phyloP scores from a whole-genome alignment of 2,888 invertebrate species.

The Psylliodes chrysocephalus region DNA sequence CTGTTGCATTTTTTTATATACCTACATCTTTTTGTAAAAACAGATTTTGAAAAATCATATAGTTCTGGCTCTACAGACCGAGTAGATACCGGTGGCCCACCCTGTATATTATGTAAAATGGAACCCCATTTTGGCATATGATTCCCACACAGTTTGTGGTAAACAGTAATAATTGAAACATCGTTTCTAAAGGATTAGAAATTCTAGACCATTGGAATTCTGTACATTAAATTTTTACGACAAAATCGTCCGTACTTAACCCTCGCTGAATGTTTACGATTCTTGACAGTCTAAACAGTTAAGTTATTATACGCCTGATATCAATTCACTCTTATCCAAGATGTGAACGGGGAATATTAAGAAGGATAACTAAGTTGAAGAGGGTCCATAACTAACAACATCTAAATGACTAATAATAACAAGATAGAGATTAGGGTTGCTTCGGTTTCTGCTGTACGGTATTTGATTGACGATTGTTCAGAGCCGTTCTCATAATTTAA shows the following conservation, averaged over 20 bases:
- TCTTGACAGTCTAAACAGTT: background rate
- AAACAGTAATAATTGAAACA: too few species aligned
- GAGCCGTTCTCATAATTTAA: background rate
- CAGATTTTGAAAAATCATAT: too few species aligned
- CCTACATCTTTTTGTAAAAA: too few species aligned
- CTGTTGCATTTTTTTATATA: too few species aligned
- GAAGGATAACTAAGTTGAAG: constrained; percentile 17
- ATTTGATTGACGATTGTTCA: background rate
- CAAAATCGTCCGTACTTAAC: background rate
- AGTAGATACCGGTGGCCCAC: too few species aligned
- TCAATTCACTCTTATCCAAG: constrained; percentile 8
- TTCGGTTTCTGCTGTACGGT: background rate
- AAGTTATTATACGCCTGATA: constrained; percentile 12
- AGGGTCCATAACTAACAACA: constrained; percentile 15
- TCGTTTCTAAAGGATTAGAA: too few species aligned
- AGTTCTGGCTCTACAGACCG: too few species aligned
- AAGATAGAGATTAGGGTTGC: constrained; percentile 15
- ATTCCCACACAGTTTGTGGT: too few species aligned
- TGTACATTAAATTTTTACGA: constrained; percentile 9
- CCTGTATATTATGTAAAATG: too few species aligned
- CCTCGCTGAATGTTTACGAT: background rate
- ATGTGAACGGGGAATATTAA: constrained; percentile 12
- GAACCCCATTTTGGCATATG: too few species aligned
- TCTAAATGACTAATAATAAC: constrained; percentile 17
- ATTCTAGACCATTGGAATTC: background rate